Conservation (phyloP, 2,797 vertebrate genomes). For the Labeo calbasu region DNA sequence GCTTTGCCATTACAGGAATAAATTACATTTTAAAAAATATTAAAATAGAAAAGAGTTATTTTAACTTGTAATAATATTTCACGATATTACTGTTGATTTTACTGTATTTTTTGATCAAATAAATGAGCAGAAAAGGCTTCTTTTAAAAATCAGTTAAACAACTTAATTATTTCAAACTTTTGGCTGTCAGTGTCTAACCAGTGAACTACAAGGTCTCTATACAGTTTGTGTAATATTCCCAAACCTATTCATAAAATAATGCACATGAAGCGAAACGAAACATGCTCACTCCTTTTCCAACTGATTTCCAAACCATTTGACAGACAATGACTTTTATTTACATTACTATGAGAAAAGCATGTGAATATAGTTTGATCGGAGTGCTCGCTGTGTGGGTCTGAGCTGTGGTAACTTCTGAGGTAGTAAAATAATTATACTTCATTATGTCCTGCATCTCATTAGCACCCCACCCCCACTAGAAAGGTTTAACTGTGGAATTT, state of each 20-base stretch:
- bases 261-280: not conserved
- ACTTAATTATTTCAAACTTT: not conserved
- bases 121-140: not conserved
- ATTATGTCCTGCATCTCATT: constrained; percentile 7
- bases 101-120: not conserved
- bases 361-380: constrained; percentile 15
- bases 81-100: not conserved
- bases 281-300: not conserved
- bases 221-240: not conserved
- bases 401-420: constrained; percentile 42
- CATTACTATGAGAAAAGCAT: not conserved
- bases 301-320: not conserved
- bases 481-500: constrained; percentile 17
- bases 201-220: not conserved
- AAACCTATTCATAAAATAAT: constrained; percentile 1
- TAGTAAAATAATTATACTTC: constrained; percentile 41
- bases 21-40: not conserved
- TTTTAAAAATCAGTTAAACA: not conserved
- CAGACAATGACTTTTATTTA: constrained; percentile 20
- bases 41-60: not conserved
- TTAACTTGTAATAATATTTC: not conserved
- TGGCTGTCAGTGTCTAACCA: not conserved
- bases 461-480: not conserved
- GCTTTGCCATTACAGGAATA: not conserved
- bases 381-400: constrained; percentile 31